A percentile compares a stretch with the other conserved stretches of the same genome.
phyloP scores from a whole-genome alignment of 2,888 invertebrate genomes.

The Aquatica leii region DNA sequence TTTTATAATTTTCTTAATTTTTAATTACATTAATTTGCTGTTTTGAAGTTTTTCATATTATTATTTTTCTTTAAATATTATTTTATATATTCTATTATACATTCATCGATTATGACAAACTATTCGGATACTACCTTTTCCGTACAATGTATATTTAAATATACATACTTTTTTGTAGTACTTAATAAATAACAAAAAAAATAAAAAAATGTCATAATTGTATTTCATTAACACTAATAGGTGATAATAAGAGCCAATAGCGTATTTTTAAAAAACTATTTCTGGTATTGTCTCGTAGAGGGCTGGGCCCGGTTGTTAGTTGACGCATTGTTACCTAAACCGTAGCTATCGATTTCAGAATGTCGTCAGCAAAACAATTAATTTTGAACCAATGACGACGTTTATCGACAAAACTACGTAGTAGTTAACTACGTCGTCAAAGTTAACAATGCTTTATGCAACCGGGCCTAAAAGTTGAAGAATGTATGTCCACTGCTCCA shows the following conservation, averaged over 20 bases:
- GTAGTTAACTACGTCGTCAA: too few species aligned
- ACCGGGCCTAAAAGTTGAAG: too few species aligned
- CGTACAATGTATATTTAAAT: background rate
- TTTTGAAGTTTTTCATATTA: background rate
- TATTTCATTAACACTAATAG: background rate
- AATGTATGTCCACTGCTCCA: too few species aligned
- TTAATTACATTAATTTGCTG: background rate
- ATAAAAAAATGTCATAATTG: background rate
- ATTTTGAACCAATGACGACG: too few species aligned
- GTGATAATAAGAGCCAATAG: background rate
- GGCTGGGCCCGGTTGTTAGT: too few species aligned
- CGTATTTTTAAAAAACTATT: background rate
- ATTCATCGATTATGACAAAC: background rate
- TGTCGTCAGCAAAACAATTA: too few species aligned
- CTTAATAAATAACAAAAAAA: background rate
- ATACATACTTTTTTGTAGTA: background rate
- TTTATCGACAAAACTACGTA: too few species aligned
- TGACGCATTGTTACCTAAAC: too few species aligned
- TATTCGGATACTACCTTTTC: too few species aligned
- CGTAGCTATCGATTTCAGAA: too few species aligned
- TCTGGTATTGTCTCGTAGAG: background rate
- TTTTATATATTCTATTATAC: background rate
- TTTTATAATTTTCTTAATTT: background rate
- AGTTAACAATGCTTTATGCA: too few species aligned
- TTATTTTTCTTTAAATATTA: background rate